Evolutionary conservation across 37 sponge, comb jelly and placozoan genomes (phyloP), one percentile per base, ranked within the genome.

Genomic region (Tethya wilhelma): DNA sequence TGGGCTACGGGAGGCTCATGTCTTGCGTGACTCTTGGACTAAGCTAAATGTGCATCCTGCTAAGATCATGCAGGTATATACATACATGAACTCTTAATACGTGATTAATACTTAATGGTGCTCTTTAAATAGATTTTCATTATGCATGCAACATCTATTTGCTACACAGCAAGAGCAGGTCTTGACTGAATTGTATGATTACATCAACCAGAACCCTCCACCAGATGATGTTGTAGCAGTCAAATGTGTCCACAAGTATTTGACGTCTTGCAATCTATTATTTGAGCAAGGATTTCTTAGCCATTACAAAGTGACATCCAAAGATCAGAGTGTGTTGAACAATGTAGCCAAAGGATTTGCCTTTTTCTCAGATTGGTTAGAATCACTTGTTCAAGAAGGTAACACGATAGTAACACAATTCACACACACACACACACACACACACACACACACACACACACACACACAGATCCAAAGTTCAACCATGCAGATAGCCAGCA

Each of bases 61-160:
- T 14, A 81, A 81, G 38, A 39, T 81, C n/a, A 81, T 81, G 82
- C 82, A 81, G 80, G 79, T 78, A 41, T n/a, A n/a, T n/a, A n/a
- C n/a, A n/a, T n/a, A n/a, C n/a, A 59, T 33, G 9, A 22, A 53
- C n/a, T 49, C 53, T 49, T 9, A 19, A 31, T 8, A 26, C 22
- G 28, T 26, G 22, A n/a, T 17, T n/a, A n/a, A n/a, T 7, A 7
- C 11, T 60, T 7, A n/a, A 60, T 60, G 22, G 22, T 26, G 28
- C 22, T n/a, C n/a, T n/a, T n/a, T n/a, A n/a, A n/a, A n/a, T n/a
- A n/a, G n/a, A n/a, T 14, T 19, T 14, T 49, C 14, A n/a, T 60
- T 12, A n/a, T n/a, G n/a, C n/a, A n/a, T n/a, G n/a, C n/a, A n/a
- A n/a, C n/a, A n/a, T n/a, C n/a, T n/a, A n/a, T n/a, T n/a, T n/a